Base-by-base conservation (phyloP, 1,140 invertebrate genomes). In the Araneus ventricosus region DNA sequence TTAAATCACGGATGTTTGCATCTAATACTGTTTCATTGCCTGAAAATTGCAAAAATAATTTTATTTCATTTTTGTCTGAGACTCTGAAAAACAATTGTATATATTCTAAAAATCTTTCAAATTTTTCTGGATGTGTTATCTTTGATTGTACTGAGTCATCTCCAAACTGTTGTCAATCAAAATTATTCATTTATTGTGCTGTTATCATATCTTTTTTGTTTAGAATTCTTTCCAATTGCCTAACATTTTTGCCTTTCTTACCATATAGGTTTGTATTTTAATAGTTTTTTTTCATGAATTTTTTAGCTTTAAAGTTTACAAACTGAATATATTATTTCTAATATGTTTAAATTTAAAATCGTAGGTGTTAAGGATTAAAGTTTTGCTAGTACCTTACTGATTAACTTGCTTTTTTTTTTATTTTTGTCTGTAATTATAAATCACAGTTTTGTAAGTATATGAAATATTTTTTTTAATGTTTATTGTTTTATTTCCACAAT, bases 1-100 rank as follows among this genome's bases (percentile, higher is more conserved):
- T 88, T 22, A 80, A 84, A 8, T 91, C 89, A 10, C 30, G 45
- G 37, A 27, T 88, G 80, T 45, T 91, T 17, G 17, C 24, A 4
- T 10, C 45, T 34, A n/a, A 14, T 41, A 20, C 20, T 57, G 1
- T 20, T 90, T 88, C 37, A 17, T 24, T 34, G 4, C 10, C 6
- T 24, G 22, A 34, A 41, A 8, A 22, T 41, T 22, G 10, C 7
- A 7, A 82, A 37, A 79, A 37, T 61, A 61, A 84, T 30, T 84
- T 91, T 84, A 2, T 84, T n/a, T 10, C 57, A 8, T 82, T 61
- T 63, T 45, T 82, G n/a, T 61, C 61, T 0, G 22, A 39, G 24
- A 39, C 75, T 41, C 37, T 82, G 10, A 45, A 84, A 41, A 22
- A 34, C 61, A n/a, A 37, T 90, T 27, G 34, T 41, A 45, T 30